Evolutionary conservation across 2,888 invertebrate species (phyloP), one percentile per base, ranked within the genome.

Genomic region (Heliconius charithonia): DNA sequence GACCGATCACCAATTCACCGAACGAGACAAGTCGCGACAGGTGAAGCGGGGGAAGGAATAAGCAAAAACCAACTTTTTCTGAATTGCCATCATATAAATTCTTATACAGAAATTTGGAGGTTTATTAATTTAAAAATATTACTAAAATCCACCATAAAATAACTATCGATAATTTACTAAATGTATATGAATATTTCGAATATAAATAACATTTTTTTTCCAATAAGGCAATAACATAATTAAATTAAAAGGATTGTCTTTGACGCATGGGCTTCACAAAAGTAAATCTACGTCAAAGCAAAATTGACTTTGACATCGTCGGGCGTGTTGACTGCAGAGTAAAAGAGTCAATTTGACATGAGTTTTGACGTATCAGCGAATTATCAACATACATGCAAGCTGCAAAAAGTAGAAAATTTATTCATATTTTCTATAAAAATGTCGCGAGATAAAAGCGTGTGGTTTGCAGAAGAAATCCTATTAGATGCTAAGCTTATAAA

Each of bases 401-500:
- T 73, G 73, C 77, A 77, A 73, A 77, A 77, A 77, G 72, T 77
- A 72, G 77, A 77, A 59, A 79, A 79, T 65, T 79, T 75, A 66
- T 75, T 70, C 62, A 62, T 62, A 67, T 75, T 80, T 82, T 83
- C 80, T 45, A 25, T 19, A 71, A 89, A 85, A 87, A 95, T 95
- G 95, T 95, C 95, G 78, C 91, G 95, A 81, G 95, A 95, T 87
- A 95, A 95, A 90, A 95, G 94, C 84, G 95, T 95, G 65, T 95
- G 95, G 95, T 95, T 95, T 83, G 95, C 94, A 10, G 95, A 95
- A 86, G 95, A 95, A 84, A 95, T 95, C 83, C 85, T 95, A 73
- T 85, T 95, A 79, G 95, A 95, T 86, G 95, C 95, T 13, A 95
- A 95, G 85, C 88, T 95, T 71, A 95, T 95, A 63, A 95, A 95